Evolutionary conservation across 2,113 vertebrate species (phyloP).

Genomic region (Sakesphorus luctuosus): DNA sequence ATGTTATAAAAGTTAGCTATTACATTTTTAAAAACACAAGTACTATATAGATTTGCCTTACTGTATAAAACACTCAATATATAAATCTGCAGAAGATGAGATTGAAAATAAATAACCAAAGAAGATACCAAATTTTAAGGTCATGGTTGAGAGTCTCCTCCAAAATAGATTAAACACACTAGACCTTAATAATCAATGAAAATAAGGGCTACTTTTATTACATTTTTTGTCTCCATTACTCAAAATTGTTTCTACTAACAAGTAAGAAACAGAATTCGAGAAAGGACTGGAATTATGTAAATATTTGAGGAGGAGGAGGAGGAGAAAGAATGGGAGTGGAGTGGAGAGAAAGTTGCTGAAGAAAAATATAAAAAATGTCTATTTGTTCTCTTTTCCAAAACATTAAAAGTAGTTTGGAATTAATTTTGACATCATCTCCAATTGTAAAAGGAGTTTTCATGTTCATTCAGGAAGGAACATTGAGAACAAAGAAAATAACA

Average conservation of each 20-base stretch:
- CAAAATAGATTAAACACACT: neutral
- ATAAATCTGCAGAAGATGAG: neutral
- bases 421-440: neutral
- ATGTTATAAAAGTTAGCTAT: neutral
- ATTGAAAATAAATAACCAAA: neutral
- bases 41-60: neutral
- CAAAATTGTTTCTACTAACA: neutral
- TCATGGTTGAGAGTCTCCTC: neutral
- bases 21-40: neutral
- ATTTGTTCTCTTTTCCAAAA: neutral
- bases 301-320: neutral
- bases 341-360: neutral
- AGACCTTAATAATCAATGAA: neutral
- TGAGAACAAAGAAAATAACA: neutral
- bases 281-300: neutral
- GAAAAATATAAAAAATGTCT: neutral
- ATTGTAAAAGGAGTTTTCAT: neutral
- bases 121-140: neutral
- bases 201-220: neutral
- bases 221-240: neutral
- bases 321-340: neutral
- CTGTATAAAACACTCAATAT: neutral
- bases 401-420: neutral
- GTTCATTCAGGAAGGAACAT: neutral
- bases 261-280: neutral